Base-by-base conservation (phyloP, 2,888 invertebrate genomes). In the Chironomus tentans region DNA sequence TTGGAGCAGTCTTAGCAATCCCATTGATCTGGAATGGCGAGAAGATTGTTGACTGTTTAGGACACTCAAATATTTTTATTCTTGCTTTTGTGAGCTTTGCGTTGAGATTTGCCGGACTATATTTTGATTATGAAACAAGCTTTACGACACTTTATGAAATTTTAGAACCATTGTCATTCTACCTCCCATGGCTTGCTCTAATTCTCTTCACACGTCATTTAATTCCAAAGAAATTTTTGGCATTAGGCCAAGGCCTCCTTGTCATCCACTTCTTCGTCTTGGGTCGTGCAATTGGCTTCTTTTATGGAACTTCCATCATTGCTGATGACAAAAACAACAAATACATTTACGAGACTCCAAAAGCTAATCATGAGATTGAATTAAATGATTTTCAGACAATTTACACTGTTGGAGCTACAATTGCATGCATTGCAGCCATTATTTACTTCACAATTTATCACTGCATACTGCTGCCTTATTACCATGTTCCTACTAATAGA, bases 11-110 rank as follows among this genome's bases (percentile, higher is more conserved):
- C 77, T 90, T 91, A 0, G 91, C 91, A 2, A 84, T 91, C 68
- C 87, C 90, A 4, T 89, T 91, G 79, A 85, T 94, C 46, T 90
- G 89, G 86, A 90, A 90, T 84, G 92, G 94, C 2, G 94, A 95
- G 80, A 88, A 88, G 78, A 87, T 95, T 48, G 92, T 95, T 48
- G 92, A 94, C 84, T 93, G 91, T 82, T 90, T 94, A 78, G 90
- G 91, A 0, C 90, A 90, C 81, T 92, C 92, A 78, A 93, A 94
- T 82, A 87, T 94, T 76, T 88, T 94, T 80, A 93, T 94, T 79
- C 87, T 89, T 77, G 92, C 92, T n/a, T 92, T 94, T 81, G 89
- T 91, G 7, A 87, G 92, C 80, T 94, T 93, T 82, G 92, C 93
- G 78, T 84, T 93, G 76, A 87, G 92, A 72, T 92, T 91, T 80